Conservation (phyloP, 2,797 vertebrate genomes). For the Meda fulgida region DNA sequence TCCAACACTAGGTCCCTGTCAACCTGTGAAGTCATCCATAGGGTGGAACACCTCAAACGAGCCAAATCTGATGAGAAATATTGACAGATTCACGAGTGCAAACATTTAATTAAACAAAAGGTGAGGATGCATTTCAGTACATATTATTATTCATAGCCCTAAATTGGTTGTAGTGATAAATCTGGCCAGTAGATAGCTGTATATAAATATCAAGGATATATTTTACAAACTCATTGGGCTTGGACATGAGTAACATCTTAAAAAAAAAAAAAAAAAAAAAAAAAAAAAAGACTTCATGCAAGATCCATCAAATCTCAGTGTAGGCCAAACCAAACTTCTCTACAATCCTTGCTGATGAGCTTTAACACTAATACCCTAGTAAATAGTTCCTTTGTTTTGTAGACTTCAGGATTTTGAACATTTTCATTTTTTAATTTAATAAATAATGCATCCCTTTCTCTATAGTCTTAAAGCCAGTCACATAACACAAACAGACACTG, state of each 20-base stretch:
- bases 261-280: neutral
- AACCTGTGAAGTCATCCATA: no score
- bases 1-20: no score
- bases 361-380: neutral
- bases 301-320: neutral
- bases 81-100: neutral
- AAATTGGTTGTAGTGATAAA: neutral
- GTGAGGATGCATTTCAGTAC: neutral
- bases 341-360: neutral
- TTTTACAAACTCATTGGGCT: neutral
- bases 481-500: neutral
- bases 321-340: neutral
- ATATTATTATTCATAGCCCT: no score
- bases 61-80: slow-evolving; percentile 75
- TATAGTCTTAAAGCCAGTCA: neutral
- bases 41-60: slow-evolving; percentile 87
- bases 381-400: neutral
- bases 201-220: neutral
- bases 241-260: neutral
- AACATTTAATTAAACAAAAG: neutral
- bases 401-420: neutral
- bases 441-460: neutral
- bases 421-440: neutral
- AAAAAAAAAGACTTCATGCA: no score
- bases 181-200: neutral